These are phyloP conservation scores for Panzeria rudis DNA, from an alignment of 2,888 invertebrate genomes.

Conservation along the genomic window DNA sequence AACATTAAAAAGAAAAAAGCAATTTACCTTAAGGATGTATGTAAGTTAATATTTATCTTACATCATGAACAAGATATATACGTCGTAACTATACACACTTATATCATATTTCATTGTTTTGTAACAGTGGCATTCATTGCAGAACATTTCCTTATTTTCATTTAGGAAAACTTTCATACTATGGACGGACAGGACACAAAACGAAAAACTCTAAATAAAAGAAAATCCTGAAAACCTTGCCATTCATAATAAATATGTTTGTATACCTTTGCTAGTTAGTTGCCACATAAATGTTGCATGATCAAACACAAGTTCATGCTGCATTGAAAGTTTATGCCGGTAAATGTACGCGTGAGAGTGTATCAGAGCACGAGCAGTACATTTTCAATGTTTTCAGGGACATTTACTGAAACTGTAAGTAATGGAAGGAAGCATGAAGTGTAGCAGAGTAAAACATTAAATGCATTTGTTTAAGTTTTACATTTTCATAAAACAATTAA, in stretches of 20 bases:
- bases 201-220: conserved; percentile 1
- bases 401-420: conserved; percentile 58
- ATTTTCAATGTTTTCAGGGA: conserved; percentile 19
- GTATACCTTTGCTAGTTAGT: conserved; percentile 11
- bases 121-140: not conserved
- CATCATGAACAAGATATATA: conserved; percentile 47
- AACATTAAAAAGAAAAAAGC: conserved; percentile 26
- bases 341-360: not conserved
- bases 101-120: not conserved
- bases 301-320: conserved; percentile 40
- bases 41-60: conserved; percentile 69
- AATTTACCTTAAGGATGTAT: conserved; percentile 64
- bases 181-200: not conserved
- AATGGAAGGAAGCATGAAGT: conserved; percentile 17
- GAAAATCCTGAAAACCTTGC: conserved; percentile 35
- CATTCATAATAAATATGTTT: conserved; percentile 27
- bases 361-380: not conserved
- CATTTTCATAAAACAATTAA: conserved; percentile 60
- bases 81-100: not conserved
- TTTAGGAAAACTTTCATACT: not conserved
- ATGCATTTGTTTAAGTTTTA: conserved; percentile 62
- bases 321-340: conserved; percentile 31
- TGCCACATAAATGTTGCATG: conserved; percentile 48
- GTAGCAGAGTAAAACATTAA: conserved; percentile 40
- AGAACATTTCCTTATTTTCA: not conserved